Evolutionary conservation across 2,888 invertebrate species (phyloP), one percentile per base, ranked within the genome.

Genomic region (Plemyria rubiginata): DNA sequence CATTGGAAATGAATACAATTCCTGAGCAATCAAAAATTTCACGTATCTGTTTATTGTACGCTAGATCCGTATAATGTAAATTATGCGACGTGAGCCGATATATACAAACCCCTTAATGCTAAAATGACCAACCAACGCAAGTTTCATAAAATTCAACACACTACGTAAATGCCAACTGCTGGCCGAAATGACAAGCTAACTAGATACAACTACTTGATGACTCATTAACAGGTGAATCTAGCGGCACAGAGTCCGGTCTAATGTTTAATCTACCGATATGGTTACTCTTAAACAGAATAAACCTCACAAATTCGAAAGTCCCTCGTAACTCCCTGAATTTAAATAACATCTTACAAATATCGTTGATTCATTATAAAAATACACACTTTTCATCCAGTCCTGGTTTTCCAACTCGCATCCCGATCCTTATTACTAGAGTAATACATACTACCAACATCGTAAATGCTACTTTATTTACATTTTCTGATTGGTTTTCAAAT

Each of bases 191-290:
- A 88, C 85, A 86, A 87, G 86, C 91, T 91, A 90, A 90, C 90
- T 85, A 78, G 80, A 88, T 85, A 89, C 88, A 78, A 78, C 88
- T 90, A 90, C 87, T 77, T 84, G 88, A 90, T 90, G 91, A 88
- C 88, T 88, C 87, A 87, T 87, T 91, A 91, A 92, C 92, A 91
- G 91, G 92, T 92, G 92, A 88, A 75, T 77, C 73, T 87, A 89
- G 87, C 85, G 82, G 86, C 84, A 84, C 84, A 84, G 85, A 87
- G 82, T 81, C 84, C 79, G 81, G 81, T 56, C 62, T 63, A 68
- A 71, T 52, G 53, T 69, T 71, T 68, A 65, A 61, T 51, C 86
- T 90, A 92, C 81, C 87, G 92, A 92, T 92, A 92, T 92, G 92
- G 84, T 88, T 88, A 85, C 69, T 82, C 80, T 84, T 82, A 85